A percentile compares a stretch with the other conserved stretches of the same genome.
Evolutionary conservation across 2,888 invertebrate species (phyloP).

Genomic region (Drosophila fulvimacula): DNA sequence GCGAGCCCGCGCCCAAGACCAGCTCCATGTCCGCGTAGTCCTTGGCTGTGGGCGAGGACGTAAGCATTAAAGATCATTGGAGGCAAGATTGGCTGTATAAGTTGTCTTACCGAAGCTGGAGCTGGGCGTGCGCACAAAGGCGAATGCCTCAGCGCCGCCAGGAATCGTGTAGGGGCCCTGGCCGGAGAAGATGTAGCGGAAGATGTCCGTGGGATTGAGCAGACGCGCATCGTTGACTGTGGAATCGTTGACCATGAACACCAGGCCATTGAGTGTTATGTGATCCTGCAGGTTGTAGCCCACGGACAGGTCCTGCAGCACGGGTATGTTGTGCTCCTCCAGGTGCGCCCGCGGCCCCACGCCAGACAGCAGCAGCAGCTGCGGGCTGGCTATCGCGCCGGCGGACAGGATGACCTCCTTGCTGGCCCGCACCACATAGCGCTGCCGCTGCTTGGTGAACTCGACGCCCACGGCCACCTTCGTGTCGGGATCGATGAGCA

Average conservation of each 20-base stretch:
- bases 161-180: constrained; percentile 91
- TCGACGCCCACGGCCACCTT: constrained; percentile 89
- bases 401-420: constrained; percentile 93
- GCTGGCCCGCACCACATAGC: constrained; percentile 86
- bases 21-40: constrained; percentile 92
- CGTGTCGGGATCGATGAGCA: constrained; percentile 88
- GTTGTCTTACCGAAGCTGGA: constrained; percentile 82
- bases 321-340: constrained; percentile 86
- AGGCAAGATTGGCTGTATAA: not conserved
- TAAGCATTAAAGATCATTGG: not conserved
- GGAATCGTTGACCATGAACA: constrained; percentile 90
- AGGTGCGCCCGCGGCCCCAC: constrained; percentile 89
- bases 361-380: constrained; percentile 94
- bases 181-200: constrained; percentile 88
- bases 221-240: constrained; percentile 88
- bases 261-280: constrained; percentile 89
- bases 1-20: constrained; percentile 91
- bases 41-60: constrained; percentile 46
- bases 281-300: constrained; percentile 94
- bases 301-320: constrained; percentile 89
- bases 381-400: constrained; percentile 93
- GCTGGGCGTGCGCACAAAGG: constrained; percentile 89
- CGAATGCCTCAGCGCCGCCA: constrained; percentile 91
- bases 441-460: constrained; percentile 87
- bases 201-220: constrained; percentile 86